These are phyloP conservation scores for Notarius quadriscutis DNA, from an alignment of 2,113 vertebrate species.

Conservation along the genomic window DNA sequence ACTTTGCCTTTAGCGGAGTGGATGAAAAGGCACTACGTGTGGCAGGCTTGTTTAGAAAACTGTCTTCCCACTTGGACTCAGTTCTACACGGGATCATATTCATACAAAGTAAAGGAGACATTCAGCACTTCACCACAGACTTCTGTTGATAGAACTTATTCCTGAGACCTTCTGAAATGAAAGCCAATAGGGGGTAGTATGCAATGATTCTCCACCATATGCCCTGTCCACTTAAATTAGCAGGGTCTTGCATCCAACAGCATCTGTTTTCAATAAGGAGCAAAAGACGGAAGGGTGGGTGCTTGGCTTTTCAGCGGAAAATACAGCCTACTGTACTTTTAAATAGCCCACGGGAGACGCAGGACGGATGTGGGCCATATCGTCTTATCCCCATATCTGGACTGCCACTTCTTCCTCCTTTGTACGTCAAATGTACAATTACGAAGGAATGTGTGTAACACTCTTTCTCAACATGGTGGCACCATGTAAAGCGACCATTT, in stretches of 20 bases:
- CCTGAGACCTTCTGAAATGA: slow-evolving; percentile 70
- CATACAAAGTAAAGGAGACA: slow-evolving; percentile 37
- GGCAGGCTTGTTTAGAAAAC: slow-evolving; percentile 41
- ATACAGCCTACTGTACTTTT: slow-evolving; percentile 81
- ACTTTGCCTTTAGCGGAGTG: slow-evolving; percentile 32
- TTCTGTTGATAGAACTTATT: slow-evolving; percentile 41
- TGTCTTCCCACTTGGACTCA: slow-evolving; percentile 25
- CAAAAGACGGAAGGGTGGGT: slow-evolving; percentile 78
- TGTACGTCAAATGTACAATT: slow-evolving; percentile 79
- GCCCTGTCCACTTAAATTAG: slow-evolving; percentile 80
- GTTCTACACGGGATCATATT: slow-evolving; percentile 26
- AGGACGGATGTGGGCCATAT: slow-evolving; percentile 75
- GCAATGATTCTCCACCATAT: slow-evolving; percentile 75
- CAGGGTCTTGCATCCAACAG: slow-evolving; percentile 75
- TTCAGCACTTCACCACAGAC: slow-evolving; percentile 62
- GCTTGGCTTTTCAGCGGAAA: slow-evolving; percentile 76
- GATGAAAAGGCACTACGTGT: slow-evolving; percentile 26
- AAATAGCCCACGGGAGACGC: slow-evolving; percentile 79
- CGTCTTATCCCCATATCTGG: slow-evolving; percentile 73
- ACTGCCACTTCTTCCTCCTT: slow-evolving; percentile 72
- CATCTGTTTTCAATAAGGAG: slow-evolving; percentile 84
- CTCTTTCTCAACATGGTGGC: slow-evolving; percentile 54
- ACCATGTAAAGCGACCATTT: background rate
- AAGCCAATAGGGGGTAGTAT: slow-evolving; percentile 78
- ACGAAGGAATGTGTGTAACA: slow-evolving; percentile 77